phyloP scores from a whole-genome alignment of 1,140 invertebrate genomes.

The Dysdera silvatica region DNA sequence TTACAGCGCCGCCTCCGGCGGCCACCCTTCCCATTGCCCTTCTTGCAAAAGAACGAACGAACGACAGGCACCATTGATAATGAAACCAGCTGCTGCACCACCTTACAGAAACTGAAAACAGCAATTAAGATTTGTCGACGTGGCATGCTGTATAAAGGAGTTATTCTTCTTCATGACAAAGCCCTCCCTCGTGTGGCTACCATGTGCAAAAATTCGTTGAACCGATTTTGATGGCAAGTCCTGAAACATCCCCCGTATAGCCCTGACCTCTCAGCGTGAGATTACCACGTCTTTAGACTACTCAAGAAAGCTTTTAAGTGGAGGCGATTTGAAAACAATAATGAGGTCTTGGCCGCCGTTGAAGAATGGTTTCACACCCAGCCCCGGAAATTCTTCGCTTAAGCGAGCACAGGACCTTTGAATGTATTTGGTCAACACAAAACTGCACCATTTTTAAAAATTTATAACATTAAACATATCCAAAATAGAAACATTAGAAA shows the following conservation, averaged over 20 bases:
- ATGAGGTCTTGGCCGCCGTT: background rate
- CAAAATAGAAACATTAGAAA: too few relatives aligned
- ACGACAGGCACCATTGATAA: too few relatives aligned
- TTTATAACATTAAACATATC: too few relatives aligned
- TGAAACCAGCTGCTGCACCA: too few relatives aligned
- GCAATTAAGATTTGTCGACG: background rate
- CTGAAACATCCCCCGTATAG: conserved; percentile 38
- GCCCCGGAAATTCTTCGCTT: background rate
- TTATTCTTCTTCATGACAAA: background rate
- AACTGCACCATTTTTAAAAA: too few relatives aligned
- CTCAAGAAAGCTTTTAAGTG: conserved; percentile 9
- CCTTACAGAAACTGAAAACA: background rate
- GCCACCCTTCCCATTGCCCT: too few relatives aligned
- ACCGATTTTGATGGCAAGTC: conserved; percentile 36
- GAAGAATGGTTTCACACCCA: background rate
- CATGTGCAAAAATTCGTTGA: too few relatives aligned
- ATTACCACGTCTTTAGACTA: conserved; percentile 38
- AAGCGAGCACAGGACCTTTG: too few relatives aligned
- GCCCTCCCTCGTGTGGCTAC: background rate
- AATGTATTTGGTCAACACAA: too few relatives aligned
- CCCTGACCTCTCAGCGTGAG: conserved; percentile 39
- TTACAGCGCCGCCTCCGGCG: too few relatives aligned
- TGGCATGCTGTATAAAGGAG: background rate
- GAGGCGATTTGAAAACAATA: background rate
- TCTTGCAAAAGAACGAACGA: too few relatives aligned